Evolutionary conservation across 2,113 vertebrate genomes (phyloP).

Genomic region (Plotosus lineatus): DNA sequence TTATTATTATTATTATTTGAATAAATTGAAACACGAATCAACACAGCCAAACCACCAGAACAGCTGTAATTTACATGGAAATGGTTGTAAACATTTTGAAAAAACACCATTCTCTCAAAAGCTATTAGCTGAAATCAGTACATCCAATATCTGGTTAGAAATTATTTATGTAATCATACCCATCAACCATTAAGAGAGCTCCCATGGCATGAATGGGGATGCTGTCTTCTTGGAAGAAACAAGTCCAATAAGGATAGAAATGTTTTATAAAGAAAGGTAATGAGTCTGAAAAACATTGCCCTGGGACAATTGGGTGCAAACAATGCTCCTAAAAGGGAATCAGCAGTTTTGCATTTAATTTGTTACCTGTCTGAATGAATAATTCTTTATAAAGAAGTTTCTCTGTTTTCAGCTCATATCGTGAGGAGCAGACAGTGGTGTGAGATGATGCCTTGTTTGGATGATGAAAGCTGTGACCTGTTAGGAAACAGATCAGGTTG

Average conservation of each 20-base stretch:
- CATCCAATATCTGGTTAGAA: background rate
- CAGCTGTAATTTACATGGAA: background rate
- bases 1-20: background rate
- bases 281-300: background rate
- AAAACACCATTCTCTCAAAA: background rate
- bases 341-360: background rate
- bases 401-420: conserved; percentile 45
- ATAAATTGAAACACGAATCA: background rate
- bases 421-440: conserved; percentile 94
- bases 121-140: background rate
- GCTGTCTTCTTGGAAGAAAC: background rate
- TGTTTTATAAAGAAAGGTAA: background rate
- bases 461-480: conserved; percentile 95
- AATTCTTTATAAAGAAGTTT: background rate
- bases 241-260: background rate
- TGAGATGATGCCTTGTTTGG: conserved; percentile 98
- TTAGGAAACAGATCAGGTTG: conserved; percentile 97
- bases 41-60: background rate
- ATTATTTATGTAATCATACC: background rate
- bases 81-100: background rate
- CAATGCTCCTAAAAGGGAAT: background rate
- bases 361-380: background rate
- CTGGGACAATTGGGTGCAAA: background rate
- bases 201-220: background rate
- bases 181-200: background rate